Conservation (phyloP, 2,797 vertebrate genomes). For the Enteromius radiatus region DNA sequence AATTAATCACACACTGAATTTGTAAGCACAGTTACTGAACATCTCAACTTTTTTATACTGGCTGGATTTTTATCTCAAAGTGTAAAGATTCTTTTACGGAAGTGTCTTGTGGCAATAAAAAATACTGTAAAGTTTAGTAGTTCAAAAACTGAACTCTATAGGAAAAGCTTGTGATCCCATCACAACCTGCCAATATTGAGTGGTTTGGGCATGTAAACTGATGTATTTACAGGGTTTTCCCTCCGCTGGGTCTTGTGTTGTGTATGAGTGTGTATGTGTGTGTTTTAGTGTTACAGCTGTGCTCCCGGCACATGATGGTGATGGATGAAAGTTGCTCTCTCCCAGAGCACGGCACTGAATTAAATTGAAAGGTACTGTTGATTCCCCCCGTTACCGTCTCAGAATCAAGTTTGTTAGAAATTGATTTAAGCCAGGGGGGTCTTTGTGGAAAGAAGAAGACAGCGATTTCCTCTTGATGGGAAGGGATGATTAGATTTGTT, state of each 20-base stretch:
- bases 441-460: conserved; percentile 68
- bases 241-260: conserved; percentile 44
- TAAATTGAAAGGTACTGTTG: conserved; percentile 84
- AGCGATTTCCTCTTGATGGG: conserved; percentile 75
- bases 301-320: conserved; percentile 76
- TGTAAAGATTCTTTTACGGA: not conserved
- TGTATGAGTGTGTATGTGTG: conserved; percentile 57
- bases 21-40: not conserved
- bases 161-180: not conserved
- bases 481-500: conserved; percentile 82
- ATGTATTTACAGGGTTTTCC: conserved; percentile 56
- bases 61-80: not conserved
- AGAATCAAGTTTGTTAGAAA: conserved; percentile 81
- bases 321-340: conserved; percentile 82
- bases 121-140: not conserved
- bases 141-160: not conserved
- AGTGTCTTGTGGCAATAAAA: not conserved
- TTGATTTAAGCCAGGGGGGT: conserved; percentile 79
- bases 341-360: conserved; percentile 72
- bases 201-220: conserved; percentile 1
- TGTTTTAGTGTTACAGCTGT: conserved; percentile 59
- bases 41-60: not conserved
- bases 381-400: conserved; percentile 72
- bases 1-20: not conserved
- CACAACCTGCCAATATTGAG: not conserved